Conservation (phyloP, 2,888 invertebrate genomes). For the Ophion slaviceki region DNA sequence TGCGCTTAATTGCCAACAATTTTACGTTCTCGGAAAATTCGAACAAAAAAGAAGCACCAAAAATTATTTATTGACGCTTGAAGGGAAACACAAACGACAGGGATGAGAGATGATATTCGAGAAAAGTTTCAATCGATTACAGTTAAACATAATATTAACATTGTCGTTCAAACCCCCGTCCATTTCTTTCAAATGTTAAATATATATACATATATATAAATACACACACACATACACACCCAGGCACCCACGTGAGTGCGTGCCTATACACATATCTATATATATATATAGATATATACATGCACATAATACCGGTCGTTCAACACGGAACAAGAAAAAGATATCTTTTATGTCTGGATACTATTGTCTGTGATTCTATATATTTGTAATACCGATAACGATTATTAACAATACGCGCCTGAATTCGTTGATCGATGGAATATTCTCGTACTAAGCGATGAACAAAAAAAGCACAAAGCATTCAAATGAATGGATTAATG, state of each 20-base stretch:
- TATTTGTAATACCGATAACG: constrained; percentile 59
- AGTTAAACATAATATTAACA: constrained; percentile 46
- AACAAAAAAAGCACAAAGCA: constrained; percentile 18
- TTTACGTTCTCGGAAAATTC: background rate
- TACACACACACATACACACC: too few species aligned
- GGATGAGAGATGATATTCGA: constrained; percentile 21
- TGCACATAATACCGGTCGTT: constrained; percentile 14
- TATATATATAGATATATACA: constrained; percentile 7
- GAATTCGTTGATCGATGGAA: constrained; percentile 48
- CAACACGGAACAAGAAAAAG: background rate
- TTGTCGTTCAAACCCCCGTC: constrained; percentile 67
- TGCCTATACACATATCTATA: background rate
- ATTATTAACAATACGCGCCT: constrained; percentile 43
- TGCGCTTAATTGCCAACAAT: background rate
- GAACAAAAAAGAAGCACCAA: background rate
- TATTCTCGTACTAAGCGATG: constrained; percentile 24
- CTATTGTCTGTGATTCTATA: constrained; percentile 70
- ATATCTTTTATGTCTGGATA: constrained; percentile 60
- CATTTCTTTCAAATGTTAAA: constrained; percentile 61
- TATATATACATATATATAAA: background rate
- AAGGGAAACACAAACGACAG: constrained; percentile 12
- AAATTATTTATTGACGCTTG: background rate
- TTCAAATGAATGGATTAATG: constrained; percentile 8
- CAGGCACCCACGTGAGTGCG: background rate
- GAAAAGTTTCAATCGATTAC: constrained; percentile 51